These are phyloP conservation scores for Hassar affinis DNA, from an alignment of 2,113 vertebrate genomes.

Conservation along the genomic window DNA sequence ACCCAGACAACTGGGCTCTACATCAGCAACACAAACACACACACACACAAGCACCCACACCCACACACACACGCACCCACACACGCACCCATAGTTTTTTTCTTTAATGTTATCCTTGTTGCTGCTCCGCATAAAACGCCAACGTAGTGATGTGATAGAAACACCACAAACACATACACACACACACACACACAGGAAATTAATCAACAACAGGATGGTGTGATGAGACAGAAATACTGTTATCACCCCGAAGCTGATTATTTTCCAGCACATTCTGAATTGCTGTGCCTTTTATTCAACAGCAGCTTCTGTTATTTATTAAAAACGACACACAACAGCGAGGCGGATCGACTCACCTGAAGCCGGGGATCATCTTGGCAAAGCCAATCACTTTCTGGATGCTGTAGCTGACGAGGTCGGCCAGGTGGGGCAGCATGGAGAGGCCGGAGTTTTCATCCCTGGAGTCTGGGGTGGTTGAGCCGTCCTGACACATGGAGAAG, in stretches of 20 bases:
- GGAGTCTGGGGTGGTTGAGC: conserved; percentile 71
- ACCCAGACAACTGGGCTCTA: conserved; percentile 33
- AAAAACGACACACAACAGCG: background rate
- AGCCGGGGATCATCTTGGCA: conserved; percentile 97
- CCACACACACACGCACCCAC: background rate
- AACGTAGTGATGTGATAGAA: background rate
- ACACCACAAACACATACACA: background rate
- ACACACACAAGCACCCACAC: background rate
- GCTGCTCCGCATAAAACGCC: background rate
- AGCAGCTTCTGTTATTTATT: background rate
- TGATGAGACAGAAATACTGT: background rate
- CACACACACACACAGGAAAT: background rate
- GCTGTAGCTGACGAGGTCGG: conserved; percentile 96
- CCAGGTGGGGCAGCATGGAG: conserved; percentile 93
- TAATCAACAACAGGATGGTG: background rate
- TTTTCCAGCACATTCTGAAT: background rate
- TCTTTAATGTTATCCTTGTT: background rate
- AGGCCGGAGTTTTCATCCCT: conserved; percentile 73
- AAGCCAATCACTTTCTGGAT: conserved; percentile 98
- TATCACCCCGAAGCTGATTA: background rate
- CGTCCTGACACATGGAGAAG: conserved; percentile 76
- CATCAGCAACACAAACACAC: conserved; percentile 4
- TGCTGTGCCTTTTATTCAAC: background rate
- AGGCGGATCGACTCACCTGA: conserved; percentile 77
- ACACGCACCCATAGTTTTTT: background rate